Base-by-base conservation (phyloP, 2,797 vertebrate species). In the Dallia pectoralis region DNA sequence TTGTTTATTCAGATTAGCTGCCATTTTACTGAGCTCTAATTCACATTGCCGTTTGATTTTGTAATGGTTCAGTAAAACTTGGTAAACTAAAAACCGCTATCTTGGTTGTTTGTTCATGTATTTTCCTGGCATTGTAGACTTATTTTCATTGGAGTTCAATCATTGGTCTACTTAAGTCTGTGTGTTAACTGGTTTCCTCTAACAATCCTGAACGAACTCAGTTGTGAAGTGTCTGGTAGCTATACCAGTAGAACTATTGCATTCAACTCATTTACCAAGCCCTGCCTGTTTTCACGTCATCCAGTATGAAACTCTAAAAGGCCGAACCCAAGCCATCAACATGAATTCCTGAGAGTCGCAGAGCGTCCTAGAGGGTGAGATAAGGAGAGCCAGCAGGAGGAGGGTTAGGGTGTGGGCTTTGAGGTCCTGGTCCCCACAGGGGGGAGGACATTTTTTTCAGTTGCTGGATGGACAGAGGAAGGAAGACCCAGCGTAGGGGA, bases 271-370 rank as follows among this genome's bases (percentile, higher is more conserved):
- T 3, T 40, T 33, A 44, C 36, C 19, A 47, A 47, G 12, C 22
- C 22, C 40, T 47, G 32, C 33, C 36, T 22, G 25, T 8, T 8
- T 47, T 67, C 47, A 51, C 7, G 30, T 27, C 30, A 29, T 32
- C 4, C 15, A 40, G 36, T 14, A 14, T 65, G 29, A 49, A 68
- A 48, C 25, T 25, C 12, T 27, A 44, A 67, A 67, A 48, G 44
- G 9, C 51, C 22, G 30, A 22, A 66, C n/a, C 36, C 36, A 48
- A 32, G 19, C 53, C 33, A 36, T 40, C 66, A 56, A 75, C 83
- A 65, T 71, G 64, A 76, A 82, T 85, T 77, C 74, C 86, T 80
- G 44, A 70, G 81, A 47, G 69, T 66, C 56, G 33, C 67, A 72
- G 71, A 62, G 33, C 67, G 33, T 72, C 64, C 69, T 18, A 22